These are phyloP conservation scores for Pedionomus torquatus DNA, from an alignment of 2,113 vertebrate species.

Conservation along the genomic window DNA sequence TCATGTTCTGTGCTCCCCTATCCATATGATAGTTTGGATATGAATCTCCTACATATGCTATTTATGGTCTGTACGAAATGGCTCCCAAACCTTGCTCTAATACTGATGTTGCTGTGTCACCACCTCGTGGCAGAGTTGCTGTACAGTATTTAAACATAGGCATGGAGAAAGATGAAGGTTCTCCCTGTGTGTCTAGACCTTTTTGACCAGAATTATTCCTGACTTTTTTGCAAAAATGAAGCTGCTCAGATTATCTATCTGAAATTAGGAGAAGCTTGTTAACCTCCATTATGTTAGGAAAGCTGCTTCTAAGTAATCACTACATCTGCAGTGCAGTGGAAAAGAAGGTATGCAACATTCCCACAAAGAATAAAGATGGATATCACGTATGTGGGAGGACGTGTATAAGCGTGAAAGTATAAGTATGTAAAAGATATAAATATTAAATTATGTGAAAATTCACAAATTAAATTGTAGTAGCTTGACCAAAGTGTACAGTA, in stretches of 20 bases:
- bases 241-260: not conserved
- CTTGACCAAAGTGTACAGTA: not conserved
- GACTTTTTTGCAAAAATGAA: not conserved
- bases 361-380: not conserved
- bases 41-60: too few relatives aligned
- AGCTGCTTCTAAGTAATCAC: not conserved
- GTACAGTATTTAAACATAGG: not conserved
- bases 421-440: too few relatives aligned
- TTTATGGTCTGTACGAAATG: not conserved
- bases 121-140: not conserved
- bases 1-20: not conserved
- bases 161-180: too few relatives aligned
- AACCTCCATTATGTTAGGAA: not conserved
- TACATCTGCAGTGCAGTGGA: not conserved
- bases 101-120: not conserved
- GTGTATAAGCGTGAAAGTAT: too few relatives aligned
- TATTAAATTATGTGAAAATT: too few relatives aligned
- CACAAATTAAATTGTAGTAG: not conserved
- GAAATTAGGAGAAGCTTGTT: not conserved
- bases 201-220: not conserved
- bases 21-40: accelerated
- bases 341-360: not conserved
- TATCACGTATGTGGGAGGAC: not conserved
- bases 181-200: not conserved
- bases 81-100: not conserved